Conservation (phyloP, 2,888 invertebrate species). For the Helicoverpa assulta region DNA sequence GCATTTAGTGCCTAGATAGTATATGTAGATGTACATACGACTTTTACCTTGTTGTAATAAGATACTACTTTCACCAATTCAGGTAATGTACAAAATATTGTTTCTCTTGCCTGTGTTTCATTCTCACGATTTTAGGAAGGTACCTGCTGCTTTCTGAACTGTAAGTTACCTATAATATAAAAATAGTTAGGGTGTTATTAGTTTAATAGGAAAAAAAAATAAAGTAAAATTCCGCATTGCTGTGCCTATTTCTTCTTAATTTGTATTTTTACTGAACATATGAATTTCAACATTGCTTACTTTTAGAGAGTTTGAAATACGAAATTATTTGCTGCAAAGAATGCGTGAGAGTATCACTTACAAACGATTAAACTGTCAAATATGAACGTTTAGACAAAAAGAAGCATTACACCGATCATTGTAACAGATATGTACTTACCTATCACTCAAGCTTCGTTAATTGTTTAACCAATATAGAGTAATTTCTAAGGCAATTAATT, state of each 20-base stretch:
- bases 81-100: constrained; percentile 3
- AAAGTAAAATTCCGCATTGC: no score
- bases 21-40: not conserved
- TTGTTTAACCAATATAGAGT: constrained; percentile 17
- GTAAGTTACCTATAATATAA: no score
- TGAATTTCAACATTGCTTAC: not conserved
- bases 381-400: not conserved
- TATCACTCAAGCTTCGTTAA: not conserved
- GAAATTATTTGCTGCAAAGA: not conserved
- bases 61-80: constrained; percentile 15
- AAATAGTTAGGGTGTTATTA: no score
- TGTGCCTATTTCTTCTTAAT: no score
- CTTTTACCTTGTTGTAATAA: not conserved
- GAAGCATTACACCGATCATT: not conserved
- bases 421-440: not conserved
- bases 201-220: no score
- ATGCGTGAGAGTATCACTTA: not conserved
- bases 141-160: no score
- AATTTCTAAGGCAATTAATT: not conserved
- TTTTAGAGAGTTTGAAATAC: not conserved
- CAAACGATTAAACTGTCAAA: not conserved
- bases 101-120: constrained; percentile 8
- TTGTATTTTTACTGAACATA: no score
- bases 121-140: constrained; percentile 14
- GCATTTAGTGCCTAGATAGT: no score